phyloP scores from a whole-genome alignment of 2,797 vertebrate species.

The Halcyon leucocephala region DNA sequence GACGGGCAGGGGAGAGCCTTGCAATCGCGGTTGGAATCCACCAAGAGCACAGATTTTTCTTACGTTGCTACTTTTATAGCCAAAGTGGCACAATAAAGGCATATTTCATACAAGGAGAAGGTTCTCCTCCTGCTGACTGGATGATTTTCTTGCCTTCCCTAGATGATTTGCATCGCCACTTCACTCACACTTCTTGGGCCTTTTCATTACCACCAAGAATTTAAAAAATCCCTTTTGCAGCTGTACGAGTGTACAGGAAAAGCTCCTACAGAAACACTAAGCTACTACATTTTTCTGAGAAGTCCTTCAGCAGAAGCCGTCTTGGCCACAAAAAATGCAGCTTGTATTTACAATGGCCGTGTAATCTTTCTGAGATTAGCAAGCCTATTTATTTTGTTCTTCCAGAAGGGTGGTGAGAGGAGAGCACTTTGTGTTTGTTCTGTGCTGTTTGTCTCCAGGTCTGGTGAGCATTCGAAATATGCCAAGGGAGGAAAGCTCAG shows the following conservation, averaged over 20 bases:
- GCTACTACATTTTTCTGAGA: background rate
- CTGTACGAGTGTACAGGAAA: background rate
- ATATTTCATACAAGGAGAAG: background rate
- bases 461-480: conserved; percentile 46
- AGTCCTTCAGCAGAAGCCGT: background rate
- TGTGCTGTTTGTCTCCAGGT: conserved; percentile 42
- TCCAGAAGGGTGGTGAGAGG: background rate
- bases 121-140: background rate
- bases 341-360: conserved; percentile 26
- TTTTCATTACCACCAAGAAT: background rate
- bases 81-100: background rate
- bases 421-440: conserved; percentile 40
- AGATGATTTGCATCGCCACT: background rate
- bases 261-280: background rate
- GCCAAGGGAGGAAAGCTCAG: conserved; percentile 17
- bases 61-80: background rate
- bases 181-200: background rate
- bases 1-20: background rate
- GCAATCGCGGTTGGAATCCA: background rate
- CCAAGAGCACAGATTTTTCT: background rate
- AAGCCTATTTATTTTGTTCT: conserved; percentile 53
- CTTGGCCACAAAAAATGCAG: background rate
- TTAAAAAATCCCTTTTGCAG: background rate
- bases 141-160: background rate
- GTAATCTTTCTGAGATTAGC: conserved; percentile 45